Conservation (phyloP, 2,888 invertebrate genomes). For the Sarcophaga rosellei region DNA sequence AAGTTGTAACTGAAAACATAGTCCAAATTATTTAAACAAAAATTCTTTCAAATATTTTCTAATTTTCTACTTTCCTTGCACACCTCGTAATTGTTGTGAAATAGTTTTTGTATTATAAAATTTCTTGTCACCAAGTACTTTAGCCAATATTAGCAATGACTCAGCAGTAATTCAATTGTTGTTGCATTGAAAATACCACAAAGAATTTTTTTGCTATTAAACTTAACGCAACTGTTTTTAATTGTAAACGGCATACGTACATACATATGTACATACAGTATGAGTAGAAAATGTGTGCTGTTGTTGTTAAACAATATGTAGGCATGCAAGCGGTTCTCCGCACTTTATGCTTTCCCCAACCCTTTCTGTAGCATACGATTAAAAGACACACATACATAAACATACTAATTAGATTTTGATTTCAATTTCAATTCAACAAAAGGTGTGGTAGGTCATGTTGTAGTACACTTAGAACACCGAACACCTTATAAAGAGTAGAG, state of each 20-base stretch:
- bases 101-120: no score
- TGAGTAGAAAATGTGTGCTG: no score
- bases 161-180: background rate
- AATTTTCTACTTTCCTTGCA: no score
- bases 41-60: no score
- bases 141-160: no score
- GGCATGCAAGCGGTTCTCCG: background rate
- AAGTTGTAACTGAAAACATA: background rate
- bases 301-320: background rate
- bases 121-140: no score
- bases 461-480: background rate
- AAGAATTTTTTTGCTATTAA: background rate
- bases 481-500: no score
- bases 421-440: slow-evolving; percentile 60
- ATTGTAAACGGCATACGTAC: background rate
- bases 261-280: background rate
- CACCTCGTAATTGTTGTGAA: no score
- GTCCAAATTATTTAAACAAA: slow-evolving; percentile 3
- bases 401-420: slow-evolving; percentile 61
- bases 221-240: background rate
- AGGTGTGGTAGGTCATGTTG: slow-evolving; percentile 64
- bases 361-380: no score
- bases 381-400: background rate
- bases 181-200: background rate
- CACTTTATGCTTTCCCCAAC: no score